A percentile compares a stretch with the other conserved stretches of the same genome.
phyloP scores from a whole-genome alignment of 2,888 invertebrate genomes.

The Beris chalybata region DNA sequence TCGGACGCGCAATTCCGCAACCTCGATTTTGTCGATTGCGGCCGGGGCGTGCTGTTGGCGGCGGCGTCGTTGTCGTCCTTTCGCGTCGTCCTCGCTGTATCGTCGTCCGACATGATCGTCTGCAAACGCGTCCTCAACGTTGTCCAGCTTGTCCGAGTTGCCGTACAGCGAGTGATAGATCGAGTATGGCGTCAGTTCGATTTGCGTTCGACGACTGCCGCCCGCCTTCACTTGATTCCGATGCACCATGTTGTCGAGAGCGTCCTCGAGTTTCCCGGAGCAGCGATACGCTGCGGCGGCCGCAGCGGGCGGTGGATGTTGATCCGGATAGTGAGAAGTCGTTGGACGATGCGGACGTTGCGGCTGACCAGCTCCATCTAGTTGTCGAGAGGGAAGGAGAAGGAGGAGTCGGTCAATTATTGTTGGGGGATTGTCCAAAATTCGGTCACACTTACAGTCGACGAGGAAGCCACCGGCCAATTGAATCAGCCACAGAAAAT shows the following conservation, averaged over 20 bases:
- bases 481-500: too few species aligned
- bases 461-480: too few species aligned
- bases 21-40: conserved; percentile 47
- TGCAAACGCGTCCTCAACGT: conserved; percentile 34
- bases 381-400: too few species aligned
- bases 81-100: background rate
- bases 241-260: conserved; percentile 64
- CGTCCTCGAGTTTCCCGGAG: conserved; percentile 67
- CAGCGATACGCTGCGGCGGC: conserved; percentile 59
- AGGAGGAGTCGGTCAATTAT: too few species aligned
- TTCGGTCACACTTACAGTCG: too few species aligned
- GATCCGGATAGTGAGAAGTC: background rate
- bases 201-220: conserved; percentile 44
- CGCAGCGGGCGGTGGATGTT: background rate
- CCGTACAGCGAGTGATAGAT: conserved; percentile 52
- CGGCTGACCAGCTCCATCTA: too few species aligned
- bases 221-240: conserved; percentile 49
- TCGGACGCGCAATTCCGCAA: conserved; percentile 59
- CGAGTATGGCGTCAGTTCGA: conserved; percentile 50
- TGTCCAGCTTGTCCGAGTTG: conserved; percentile 36
- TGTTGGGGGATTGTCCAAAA: too few species aligned
- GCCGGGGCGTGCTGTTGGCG: conserved; percentile 29
- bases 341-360: background rate
- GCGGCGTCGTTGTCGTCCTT: conserved; percentile 24
- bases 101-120: background rate